Percentiles rank a stretch among this genome's conserved stretches.
phyloP scores from a whole-genome alignment of 2,113 vertebrate species.

The Phalacrocorax aristotelis region DNA sequence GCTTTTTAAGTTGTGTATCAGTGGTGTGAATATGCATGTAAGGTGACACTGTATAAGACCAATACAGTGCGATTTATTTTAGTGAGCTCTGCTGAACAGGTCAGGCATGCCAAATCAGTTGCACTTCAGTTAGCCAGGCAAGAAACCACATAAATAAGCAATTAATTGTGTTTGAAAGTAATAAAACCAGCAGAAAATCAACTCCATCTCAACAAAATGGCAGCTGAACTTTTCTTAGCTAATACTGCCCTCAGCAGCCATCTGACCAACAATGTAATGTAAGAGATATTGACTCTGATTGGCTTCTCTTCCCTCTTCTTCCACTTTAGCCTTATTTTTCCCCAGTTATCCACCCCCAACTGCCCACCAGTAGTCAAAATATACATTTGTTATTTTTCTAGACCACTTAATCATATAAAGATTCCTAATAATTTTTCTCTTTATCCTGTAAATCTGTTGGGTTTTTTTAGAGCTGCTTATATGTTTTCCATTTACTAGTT shows the following conservation, averaged over 20 bases:
- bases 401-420: neutral
- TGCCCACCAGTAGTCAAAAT: neutral
- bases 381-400: neutral
- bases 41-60: neutral
- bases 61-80: neutral
- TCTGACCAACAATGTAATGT: neutral
- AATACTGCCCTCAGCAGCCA: neutral
- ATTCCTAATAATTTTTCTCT: neutral
- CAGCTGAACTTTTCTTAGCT: conserved; percentile 18
- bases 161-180: conserved; percentile 36
- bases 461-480: neutral
- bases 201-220: conserved; percentile 2
- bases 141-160: conserved; percentile 24
- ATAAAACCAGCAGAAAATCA: conserved; percentile 32
- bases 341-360: neutral
- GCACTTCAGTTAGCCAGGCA: neutral
- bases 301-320: neutral
- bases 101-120: neutral
- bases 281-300: neutral
- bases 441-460: neutral
- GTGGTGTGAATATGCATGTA: neutral
- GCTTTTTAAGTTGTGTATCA: neutral
- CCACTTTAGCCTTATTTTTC: neutral
- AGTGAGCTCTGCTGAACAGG: neutral
- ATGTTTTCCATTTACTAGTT: neutral